These are phyloP conservation scores for Oxyura jamaicensis DNA, from an alignment of 2,113 vertebrate genomes.

Conservation along the genomic window DNA sequence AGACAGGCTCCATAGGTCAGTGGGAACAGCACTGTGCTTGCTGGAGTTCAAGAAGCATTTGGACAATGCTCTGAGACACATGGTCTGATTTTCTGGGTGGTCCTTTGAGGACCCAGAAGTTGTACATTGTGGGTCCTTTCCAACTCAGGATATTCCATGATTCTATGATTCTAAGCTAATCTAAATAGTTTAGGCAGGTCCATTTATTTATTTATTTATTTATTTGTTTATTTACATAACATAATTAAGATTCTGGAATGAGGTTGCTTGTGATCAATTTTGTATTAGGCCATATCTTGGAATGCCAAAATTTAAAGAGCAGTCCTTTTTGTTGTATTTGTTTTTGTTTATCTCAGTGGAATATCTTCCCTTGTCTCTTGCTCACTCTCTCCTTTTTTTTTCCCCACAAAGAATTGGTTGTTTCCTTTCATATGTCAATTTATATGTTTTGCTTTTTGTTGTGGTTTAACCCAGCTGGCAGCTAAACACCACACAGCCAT, in stretches of 20 bases:
- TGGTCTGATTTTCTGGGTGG: no score
- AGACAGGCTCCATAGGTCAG: background rate
- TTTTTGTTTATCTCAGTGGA: background rate
- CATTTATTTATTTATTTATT: conserved; percentile 26
- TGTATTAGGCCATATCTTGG: conserved; percentile 16
- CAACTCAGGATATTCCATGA: no score
- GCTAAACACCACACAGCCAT: no score
- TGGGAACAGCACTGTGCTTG: no score
- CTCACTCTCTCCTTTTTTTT: background rate
- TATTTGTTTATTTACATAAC: conserved; percentile 19
- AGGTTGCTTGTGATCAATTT: conserved; percentile 2
- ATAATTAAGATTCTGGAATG: conserved; percentile 2
- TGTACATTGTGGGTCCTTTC: no score
- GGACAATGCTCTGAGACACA: no score
- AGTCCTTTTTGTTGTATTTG: background rate
- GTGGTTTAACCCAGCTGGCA: no score
- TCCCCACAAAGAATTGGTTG: background rate
- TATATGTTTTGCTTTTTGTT: background rate
- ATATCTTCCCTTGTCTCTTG: background rate
- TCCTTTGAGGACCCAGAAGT: no score
- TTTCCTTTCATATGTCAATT: background rate
- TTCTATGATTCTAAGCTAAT: background rate
- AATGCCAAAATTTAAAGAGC: background rate
- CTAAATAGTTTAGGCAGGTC: conserved; percentile 41
- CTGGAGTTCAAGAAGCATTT: no score